These are phyloP conservation scores for Drosophila setifemur DNA, from an alignment of 1,140 invertebrate genomes.

Conservation along the genomic window DNA sequence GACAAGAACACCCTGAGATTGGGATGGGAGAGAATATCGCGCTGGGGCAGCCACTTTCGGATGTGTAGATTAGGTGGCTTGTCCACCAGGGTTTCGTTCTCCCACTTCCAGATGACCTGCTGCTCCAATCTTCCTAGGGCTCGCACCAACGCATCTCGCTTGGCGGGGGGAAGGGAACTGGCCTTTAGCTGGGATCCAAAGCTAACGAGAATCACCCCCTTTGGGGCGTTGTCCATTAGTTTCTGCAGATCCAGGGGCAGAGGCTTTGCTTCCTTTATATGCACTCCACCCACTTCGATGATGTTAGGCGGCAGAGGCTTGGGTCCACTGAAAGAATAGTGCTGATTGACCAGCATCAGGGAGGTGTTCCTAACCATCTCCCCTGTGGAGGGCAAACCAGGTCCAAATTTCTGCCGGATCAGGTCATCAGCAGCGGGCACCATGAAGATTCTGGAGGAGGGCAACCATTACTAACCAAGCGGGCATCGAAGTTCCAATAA, in stretches of 20 bases:
- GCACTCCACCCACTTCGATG: conserved; percentile 86
- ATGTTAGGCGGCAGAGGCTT: conserved; percentile 83
- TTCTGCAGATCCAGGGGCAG: conserved; percentile 83
- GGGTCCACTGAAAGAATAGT: conserved; percentile 84
- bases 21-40: conserved; percentile 88
- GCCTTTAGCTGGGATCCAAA: conserved; percentile 84
- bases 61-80: conserved; percentile 85
- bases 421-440: conserved; percentile 83
- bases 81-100: conserved; percentile 82
- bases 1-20: conserved; percentile 87
- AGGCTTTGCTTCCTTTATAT: conserved; percentile 82
- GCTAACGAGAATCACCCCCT: conserved; percentile 75
- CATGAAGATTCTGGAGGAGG: not conserved
- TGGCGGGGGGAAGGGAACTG: conserved; percentile 84
- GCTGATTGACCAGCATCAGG: conserved; percentile 85
- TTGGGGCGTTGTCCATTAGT: conserved; percentile 44
- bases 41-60: conserved; percentile 87
- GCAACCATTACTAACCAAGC: not conserved
- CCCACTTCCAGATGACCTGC: conserved; percentile 85
- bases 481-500: no score
- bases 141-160: conserved; percentile 84
- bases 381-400: conserved; percentile 83
- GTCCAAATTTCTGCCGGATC: conserved; percentile 84
- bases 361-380: conserved; percentile 84
- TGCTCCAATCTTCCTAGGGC: conserved; percentile 83